These are phyloP conservation scores for Phania funesta DNA, from an alignment of 2,888 invertebrate genomes.

Conservation along the genomic window DNA sequence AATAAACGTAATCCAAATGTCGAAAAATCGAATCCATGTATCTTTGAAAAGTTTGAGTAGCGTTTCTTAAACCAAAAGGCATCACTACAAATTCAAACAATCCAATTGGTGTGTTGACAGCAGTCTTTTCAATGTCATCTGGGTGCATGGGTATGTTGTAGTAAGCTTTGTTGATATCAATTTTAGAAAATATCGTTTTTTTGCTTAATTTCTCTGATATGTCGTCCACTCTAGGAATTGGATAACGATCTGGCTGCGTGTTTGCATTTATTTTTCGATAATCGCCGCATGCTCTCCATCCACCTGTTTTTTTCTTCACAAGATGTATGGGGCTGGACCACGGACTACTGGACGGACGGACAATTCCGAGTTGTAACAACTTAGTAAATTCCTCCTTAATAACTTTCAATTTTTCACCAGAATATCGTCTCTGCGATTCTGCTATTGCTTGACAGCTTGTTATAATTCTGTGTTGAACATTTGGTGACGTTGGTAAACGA, in stretches of 20 bases:
- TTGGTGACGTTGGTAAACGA: slow-evolving; percentile 13
- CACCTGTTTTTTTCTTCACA: slow-evolving; percentile 46
- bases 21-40: slow-evolving; percentile 72
- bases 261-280: slow-evolving; percentile 34
- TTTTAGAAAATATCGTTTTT: slow-evolving; percentile 34
- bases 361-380: slow-evolving; percentile 39
- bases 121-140: too few species aligned
- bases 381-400: slow-evolving; percentile 44
- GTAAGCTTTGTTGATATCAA: slow-evolving; percentile 26
- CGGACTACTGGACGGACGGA: slow-evolving; percentile 49
- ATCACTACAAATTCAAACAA: slow-evolving; percentile 74
- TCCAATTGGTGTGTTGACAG: slow-evolving; percentile 68
- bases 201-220: slow-evolving; percentile 5
- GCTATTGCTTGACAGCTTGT: slow-evolving; percentile 37
- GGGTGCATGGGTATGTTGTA: slow-evolving; percentile 70
- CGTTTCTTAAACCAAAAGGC: slow-evolving; percentile 73
- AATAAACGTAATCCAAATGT: slow-evolving; percentile 69
- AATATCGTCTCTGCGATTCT: slow-evolving; percentile 20
- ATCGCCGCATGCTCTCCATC: slow-evolving; percentile 52
- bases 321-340: too few species aligned
- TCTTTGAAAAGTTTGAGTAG: slow-evolving; percentile 76
- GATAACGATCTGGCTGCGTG: slow-evolving; percentile 50
- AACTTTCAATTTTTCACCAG: slow-evolving; percentile 34
- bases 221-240: slow-evolving; percentile 36
- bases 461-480: slow-evolving; percentile 26